Conservation (phyloP, 2,888 invertebrate species). For the Tipula confusa region DNA sequence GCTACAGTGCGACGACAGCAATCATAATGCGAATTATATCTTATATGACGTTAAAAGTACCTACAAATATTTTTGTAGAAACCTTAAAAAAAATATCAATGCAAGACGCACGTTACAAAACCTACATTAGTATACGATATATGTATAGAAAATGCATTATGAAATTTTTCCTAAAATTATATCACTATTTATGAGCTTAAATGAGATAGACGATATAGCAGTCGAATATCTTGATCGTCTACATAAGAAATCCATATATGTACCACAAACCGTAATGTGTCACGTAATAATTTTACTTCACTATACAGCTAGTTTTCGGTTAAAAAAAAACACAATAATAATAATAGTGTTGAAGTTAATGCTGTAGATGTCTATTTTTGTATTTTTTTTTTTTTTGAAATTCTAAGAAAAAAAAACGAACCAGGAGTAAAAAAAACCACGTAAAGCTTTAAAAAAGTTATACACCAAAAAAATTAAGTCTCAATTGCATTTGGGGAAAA, state of each 20-base stretch:
- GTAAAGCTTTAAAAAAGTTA: background rate
- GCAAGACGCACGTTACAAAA: too few relatives aligned
- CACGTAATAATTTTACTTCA: background rate
- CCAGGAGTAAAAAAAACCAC: background rate
- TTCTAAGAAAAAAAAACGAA: background rate
- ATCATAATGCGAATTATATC: too few relatives aligned
- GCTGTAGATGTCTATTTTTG: background rate
- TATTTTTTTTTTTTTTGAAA: too few relatives aligned
- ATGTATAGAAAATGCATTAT: background rate
- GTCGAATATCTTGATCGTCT: background rate
- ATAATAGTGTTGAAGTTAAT: background rate
- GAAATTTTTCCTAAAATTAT: background rate
- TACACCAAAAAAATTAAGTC: background rate
- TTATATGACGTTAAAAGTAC: too few relatives aligned
- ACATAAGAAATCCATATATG: background rate
- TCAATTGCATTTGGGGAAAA: background rate
- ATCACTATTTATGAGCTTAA: background rate
- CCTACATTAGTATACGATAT: too few relatives aligned
- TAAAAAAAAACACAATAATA: too few relatives aligned
- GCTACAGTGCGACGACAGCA: too few relatives aligned
- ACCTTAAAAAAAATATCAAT: too few relatives aligned
- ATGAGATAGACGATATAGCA: background rate
- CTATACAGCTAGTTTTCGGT: background rate
- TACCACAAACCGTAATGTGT: background rate
- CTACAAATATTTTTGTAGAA: too few relatives aligned